Conservation (phyloP, 2,888 invertebrate genomes). For the Pediacus dermestoides region DNA sequence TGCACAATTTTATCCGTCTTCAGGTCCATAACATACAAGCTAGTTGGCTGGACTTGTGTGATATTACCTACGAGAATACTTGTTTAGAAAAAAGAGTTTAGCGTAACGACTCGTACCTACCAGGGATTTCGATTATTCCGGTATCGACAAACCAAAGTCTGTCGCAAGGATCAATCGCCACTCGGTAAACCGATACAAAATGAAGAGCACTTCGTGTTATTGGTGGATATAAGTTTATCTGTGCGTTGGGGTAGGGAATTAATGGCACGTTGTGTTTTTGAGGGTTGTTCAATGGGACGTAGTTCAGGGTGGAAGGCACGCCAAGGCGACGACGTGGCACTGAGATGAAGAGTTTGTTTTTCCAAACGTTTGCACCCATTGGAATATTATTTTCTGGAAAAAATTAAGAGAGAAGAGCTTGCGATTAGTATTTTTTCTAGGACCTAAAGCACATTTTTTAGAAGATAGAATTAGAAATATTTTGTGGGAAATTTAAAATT, state of each 20-base stretch:
- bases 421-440: background rate
- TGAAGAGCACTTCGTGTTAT: slow-evolving; percentile 20
- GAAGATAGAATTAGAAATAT: background rate
- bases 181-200: slow-evolving; percentile 68
- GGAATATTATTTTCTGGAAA: slow-evolving; percentile 60
- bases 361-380: slow-evolving; percentile 63
- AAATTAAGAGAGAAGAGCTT: slow-evolving; percentile 2
- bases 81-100: background rate
- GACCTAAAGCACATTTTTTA: background rate
- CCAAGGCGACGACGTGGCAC: slow-evolving; percentile 67
- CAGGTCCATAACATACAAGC: slow-evolving; percentile 66
- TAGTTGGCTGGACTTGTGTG: slow-evolving; percentile 56
- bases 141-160: slow-evolving; percentile 79
- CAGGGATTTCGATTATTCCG: slow-evolving; percentile 65
- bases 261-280: slow-evolving; percentile 52
- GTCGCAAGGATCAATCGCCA: slow-evolving; percentile 66
- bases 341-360: slow-evolving; percentile 65
- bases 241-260: slow-evolving; percentile 56
- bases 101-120: slow-evolving; percentile 44
- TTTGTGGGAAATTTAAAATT: background rate
- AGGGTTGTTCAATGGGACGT: slow-evolving; percentile 41
- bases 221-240: slow-evolving; percentile 58
- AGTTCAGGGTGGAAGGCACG: slow-evolving; percentile 52
- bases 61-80: slow-evolving; percentile 44
- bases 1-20: slow-evolving; percentile 59